Evolutionary conservation across 2,888 invertebrate genomes (phyloP).

Genomic region (Aricia artaxerxes): DNA sequence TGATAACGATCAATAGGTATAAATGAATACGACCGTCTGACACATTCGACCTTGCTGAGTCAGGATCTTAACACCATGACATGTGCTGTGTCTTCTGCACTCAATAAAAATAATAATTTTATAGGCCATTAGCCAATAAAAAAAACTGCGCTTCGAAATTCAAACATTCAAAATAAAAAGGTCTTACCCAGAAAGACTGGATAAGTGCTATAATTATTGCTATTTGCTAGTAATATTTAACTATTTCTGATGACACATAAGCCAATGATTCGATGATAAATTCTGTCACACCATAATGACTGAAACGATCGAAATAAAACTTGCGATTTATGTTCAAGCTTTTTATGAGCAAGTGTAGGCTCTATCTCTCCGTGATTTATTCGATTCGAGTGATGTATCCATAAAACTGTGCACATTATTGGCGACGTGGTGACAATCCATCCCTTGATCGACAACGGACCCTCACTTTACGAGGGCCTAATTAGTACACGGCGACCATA

Average conservation of each 20-base stretch:
- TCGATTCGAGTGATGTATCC: constrained; percentile 35
- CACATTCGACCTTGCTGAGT: constrained; percentile 19
- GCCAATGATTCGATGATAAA: not conserved
- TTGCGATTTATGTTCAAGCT: not conserved
- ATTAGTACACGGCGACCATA: constrained; percentile 58
- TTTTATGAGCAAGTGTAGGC: constrained; percentile 10
- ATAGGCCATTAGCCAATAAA: not conserved
- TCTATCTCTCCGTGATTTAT: constrained; percentile 18
- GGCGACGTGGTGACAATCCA: constrained; percentile 50
- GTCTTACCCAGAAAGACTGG: too few relatives aligned
- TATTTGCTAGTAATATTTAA: not conserved
- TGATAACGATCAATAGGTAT: constrained; percentile 23
- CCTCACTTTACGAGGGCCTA: constrained; percentile 69
- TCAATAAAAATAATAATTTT: not conserved
- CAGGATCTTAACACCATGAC: constrained; percentile 11
- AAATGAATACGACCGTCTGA: constrained; percentile 27
- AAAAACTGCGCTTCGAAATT: not conserved
- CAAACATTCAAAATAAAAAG: not conserved
- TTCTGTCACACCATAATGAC: not conserved
- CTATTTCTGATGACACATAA: not conserved
- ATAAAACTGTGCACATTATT: constrained; percentile 34
- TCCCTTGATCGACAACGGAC: constrained; percentile 70
- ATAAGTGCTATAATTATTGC: not conserved
- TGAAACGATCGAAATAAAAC: constrained; percentile 10
- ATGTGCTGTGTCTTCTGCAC: not conserved